These are phyloP conservation scores for Gymnopithys bicolor DNA, from an alignment of 2,797 vertebrate species.

Conservation along the genomic window DNA sequence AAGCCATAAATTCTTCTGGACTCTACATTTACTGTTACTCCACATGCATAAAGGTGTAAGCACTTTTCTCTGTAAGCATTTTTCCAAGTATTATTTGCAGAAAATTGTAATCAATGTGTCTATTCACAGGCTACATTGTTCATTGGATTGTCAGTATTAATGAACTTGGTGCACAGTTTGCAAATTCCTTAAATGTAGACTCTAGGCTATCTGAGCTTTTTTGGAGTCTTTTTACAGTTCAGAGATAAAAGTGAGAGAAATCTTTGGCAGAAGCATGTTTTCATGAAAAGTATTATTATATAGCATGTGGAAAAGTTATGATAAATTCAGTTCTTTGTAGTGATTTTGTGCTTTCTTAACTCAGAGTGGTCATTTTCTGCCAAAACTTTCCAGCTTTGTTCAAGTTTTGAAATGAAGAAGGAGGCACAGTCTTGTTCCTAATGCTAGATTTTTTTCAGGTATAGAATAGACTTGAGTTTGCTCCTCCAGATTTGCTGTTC, in stretches of 20 bases:
- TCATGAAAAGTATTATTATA: not conserved
- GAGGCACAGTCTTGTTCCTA: not conserved
- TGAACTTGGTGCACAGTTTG: not conserved
- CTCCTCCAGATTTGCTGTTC: not conserved
- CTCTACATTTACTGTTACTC: accelerated
- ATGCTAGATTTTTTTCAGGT: not conserved
- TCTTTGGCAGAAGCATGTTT: not conserved
- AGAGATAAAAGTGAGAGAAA: not conserved
- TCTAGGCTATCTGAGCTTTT: not conserved
- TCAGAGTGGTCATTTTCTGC: not conserved
- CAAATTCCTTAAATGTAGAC: not conserved
- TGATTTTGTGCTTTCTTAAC: not conserved
- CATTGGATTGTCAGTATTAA: not conserved
- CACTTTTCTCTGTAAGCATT: not conserved
- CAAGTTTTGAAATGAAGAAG: not conserved
- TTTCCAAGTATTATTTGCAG: not conserved
- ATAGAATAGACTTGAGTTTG: not conserved
- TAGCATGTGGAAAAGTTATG: not conserved
- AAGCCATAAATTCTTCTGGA: not conserved
- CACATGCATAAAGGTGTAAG: not conserved
- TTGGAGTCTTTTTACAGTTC: not conserved
- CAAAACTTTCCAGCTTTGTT: not conserved
- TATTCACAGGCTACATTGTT: not conserved
- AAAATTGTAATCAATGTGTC: not conserved
- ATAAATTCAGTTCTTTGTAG: not conserved